Base-by-base conservation (phyloP, 2,888 invertebrate genomes). In the Euplagia quadripunctaria region DNA sequence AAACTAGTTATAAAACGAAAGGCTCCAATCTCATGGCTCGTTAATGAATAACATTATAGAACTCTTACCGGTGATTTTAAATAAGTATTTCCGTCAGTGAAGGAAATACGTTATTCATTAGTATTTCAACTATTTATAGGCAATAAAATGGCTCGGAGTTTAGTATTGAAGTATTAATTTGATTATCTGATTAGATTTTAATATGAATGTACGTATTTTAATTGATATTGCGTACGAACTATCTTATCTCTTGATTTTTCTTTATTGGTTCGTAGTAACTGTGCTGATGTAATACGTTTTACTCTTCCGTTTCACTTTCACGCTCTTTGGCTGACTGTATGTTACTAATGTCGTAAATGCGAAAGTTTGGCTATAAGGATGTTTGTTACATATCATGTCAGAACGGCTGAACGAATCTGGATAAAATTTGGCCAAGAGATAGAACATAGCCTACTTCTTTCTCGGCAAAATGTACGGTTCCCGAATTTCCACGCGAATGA, bases 81-180 rank as follows among this genome's bases (percentile, higher is more conserved):
- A 68, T 76, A 76, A 77, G 72, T 58, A 76, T 74, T 76, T 83
- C 83, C 83, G 78, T 58, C 71, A 65, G 74, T 68, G 51, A 43
- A 76, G 82, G 82, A 83, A 83, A 76, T 76, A 70, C 63, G 64
- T 71, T 64, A 72, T 72, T 78, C 64, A 83, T 80, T 79, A 79
- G 63, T 73, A 79, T 82, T 74, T 68, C 51, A 70, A 72, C 70
- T 68, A 70, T 75, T 72, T 75, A 82, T 82, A 77, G 75, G 75
- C 75, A 78, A 77, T 81, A 78, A 79, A 79, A 64, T 63, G 71
- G 70, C 73, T 74, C 72, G 52, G 55, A 73, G 72, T 76, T 68
- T 74, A 75, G 61, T 42, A 42, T 65, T 64, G 55, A 65, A 42
- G 16, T 65, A 49, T 46, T n/a, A 43, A 71, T 65, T 63, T 66